A percentile compares a stretch with the other conserved stretches of the same genome.
These are phyloP conservation scores for Heteromormyrus szaboi DNA, from an alignment of 2,797 vertebrate species.

Conservation along the genomic window DNA sequence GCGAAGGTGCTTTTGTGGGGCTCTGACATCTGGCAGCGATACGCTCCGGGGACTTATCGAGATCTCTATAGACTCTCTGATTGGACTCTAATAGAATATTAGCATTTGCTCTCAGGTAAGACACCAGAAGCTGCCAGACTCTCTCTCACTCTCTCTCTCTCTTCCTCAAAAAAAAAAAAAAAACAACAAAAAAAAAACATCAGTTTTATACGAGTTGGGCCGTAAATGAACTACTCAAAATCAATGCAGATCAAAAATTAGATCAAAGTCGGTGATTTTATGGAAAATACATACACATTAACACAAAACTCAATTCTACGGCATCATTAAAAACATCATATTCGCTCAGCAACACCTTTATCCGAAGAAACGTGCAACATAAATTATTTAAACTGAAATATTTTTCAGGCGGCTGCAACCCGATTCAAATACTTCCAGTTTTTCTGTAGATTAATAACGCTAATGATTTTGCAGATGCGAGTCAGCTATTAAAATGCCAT, in stretches of 20 bases:
- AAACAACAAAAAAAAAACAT: background rate
- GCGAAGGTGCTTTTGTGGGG: constrained; percentile 62
- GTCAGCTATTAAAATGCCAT: constrained; percentile 48
- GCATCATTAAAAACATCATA: background rate
- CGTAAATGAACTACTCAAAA: background rate
- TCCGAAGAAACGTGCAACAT: background rate
- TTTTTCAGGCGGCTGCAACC: background rate
- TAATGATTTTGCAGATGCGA: constrained; percentile 4
- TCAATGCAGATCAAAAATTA: background rate
- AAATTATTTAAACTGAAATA: background rate
- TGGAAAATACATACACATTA: background rate
- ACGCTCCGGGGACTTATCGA: constrained; percentile 63
- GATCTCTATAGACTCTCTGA: constrained; percentile 70
- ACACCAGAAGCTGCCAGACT: constrained; percentile 57
- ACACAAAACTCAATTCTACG: background rate
- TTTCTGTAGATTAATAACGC: constrained; percentile 24
- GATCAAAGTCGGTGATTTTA: background rate
- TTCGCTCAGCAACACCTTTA: background rate
- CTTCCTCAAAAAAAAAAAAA: background rate
- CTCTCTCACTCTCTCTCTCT: constrained; percentile 2
- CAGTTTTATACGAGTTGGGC: background rate
- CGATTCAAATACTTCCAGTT: background rate
- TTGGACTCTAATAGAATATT: constrained; percentile 83
- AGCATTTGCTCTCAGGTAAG: constrained; percentile 80
- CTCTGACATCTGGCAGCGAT: constrained; percentile 63